phyloP scores from a whole-genome alignment of 2,113 vertebrate genomes.

The Empidonax traillii region DNA sequence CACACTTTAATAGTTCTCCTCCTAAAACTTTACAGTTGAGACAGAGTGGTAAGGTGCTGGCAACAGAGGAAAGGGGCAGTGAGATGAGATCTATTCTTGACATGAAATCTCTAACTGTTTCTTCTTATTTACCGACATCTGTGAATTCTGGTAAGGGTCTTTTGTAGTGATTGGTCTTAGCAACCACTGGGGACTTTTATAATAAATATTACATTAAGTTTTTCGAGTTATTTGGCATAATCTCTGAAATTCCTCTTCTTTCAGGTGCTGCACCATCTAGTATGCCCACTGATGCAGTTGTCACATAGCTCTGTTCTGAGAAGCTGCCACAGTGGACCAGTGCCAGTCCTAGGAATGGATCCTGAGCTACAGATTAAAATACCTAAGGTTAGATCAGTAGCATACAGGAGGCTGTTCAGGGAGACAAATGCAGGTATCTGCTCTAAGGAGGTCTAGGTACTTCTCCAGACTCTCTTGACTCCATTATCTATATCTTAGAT shows the following conservation, averaged over 20 bases:
- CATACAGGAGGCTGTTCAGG: background rate
- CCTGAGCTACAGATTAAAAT: background rate
- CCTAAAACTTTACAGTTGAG: background rate
- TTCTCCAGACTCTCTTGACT: background rate
- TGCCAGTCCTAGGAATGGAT: background rate
- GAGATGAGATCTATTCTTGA: background rate
- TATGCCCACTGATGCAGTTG: background rate
- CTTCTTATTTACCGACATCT: background rate
- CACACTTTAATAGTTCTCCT: background rate
- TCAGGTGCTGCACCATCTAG: background rate
- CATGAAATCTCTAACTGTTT: accelerated
- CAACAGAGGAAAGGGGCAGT: background rate
- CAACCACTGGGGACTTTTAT: background rate
- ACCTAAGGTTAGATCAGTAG: background rate
- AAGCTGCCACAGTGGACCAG: accelerated
- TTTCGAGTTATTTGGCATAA: background rate
- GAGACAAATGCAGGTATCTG: background rate
- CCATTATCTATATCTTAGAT: background rate
- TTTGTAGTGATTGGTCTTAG: background rate
- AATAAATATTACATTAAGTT: background rate
- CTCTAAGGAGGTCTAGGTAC: background rate
- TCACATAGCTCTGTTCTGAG: background rate
- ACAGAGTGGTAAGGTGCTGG: background rate
- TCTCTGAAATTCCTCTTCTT: background rate
- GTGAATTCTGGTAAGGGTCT: background rate